Evolutionary conservation across 2,113 vertebrate species (phyloP), one percentile per base, ranked within the genome.

Genomic region (Pollachius pollachius): DNA sequence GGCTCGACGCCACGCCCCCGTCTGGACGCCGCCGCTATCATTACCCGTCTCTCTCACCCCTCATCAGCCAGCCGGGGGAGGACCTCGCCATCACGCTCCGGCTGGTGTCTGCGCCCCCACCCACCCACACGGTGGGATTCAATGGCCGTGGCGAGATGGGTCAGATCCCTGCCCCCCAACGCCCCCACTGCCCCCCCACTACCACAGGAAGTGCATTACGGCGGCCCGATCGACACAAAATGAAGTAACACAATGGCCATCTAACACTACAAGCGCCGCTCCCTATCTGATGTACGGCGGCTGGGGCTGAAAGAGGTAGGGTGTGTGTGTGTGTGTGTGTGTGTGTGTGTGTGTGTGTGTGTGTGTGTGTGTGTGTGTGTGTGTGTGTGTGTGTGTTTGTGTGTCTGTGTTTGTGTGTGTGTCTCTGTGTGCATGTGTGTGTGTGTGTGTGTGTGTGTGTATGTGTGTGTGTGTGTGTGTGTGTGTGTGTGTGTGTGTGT

Each of bases 231-330:
- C 57, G 56, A 25, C 62, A 73, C 74, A 65, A 77, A 84, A 82
- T 81, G 72, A 76, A 68, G 70, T 73, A 72, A 23, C 70, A 81
- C 76, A 84, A 85, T 79, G 62, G 67, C 61, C 68, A 71, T 61
- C 52, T 62, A 52, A 64, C 52, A 64, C 57, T 68, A 63, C 68
- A 67, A 41, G 70, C 73, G 81, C 87, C 82, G 83, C 82, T 86
- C 81, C 87, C 75, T 70, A 72, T 60, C 83, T 79, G 78, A 82
- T 84, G 77, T 74, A 60, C 72, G 77, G 74, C 79, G 77, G 77
- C 77, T 81, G 11, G 61, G 74, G 58, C 77, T 72, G 74, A 63
- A 21, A 67, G 74, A 70, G 66, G 60, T 62, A 41, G 66, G 11
- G 61, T 59, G 67, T 65, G 72, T 71, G 30, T 34, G 30, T 34